These are phyloP conservation scores for Misgurnus mizolepis DNA, from an alignment of 2,113 vertebrate genomes.

Conservation along the genomic window DNA sequence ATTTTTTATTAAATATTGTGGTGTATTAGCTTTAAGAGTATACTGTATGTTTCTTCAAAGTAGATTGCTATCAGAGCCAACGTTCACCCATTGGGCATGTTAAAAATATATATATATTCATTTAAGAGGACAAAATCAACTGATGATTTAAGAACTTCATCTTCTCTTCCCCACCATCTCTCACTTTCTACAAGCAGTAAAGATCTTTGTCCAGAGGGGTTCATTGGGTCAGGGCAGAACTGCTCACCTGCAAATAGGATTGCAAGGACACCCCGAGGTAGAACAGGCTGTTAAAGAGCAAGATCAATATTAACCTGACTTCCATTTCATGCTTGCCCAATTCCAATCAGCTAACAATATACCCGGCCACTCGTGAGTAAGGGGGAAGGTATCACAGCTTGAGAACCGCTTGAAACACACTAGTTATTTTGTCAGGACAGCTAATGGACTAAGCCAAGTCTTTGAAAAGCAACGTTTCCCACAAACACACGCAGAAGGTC, in stretches of 20 bases:
- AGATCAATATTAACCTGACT: conserved; percentile 98
- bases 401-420: conserved; percentile 84
- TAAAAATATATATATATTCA: too few relatives aligned
- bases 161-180: not conserved
- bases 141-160: not conserved
- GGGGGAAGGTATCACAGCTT: conserved; percentile 86
- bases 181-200: conserved; percentile 59
- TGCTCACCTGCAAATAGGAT: conserved; percentile 79
- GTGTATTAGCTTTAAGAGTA: too few relatives aligned
- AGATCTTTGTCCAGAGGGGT: conserved; percentile 62
- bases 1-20: too few relatives aligned
- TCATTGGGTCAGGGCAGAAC: conserved; percentile 74
- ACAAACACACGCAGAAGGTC: conserved; percentile 53
- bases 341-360: conserved; percentile 94
- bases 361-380: conserved; percentile 81
- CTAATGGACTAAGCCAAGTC: conserved; percentile 87
- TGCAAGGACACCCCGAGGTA: conserved; percentile 91
- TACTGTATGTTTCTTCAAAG: too few relatives aligned
- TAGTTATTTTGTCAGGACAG: conserved; percentile 90
- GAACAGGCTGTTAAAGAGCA: conserved; percentile 86
- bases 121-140: not conserved
- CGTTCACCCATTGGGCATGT: too few relatives aligned
- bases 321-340: conserved; percentile 99
- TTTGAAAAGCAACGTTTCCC: conserved; percentile 55
- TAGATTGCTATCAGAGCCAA: too few relatives aligned